Conservation (phyloP, 2,113 vertebrate species). For the Cyanocitta stelleri region DNA sequence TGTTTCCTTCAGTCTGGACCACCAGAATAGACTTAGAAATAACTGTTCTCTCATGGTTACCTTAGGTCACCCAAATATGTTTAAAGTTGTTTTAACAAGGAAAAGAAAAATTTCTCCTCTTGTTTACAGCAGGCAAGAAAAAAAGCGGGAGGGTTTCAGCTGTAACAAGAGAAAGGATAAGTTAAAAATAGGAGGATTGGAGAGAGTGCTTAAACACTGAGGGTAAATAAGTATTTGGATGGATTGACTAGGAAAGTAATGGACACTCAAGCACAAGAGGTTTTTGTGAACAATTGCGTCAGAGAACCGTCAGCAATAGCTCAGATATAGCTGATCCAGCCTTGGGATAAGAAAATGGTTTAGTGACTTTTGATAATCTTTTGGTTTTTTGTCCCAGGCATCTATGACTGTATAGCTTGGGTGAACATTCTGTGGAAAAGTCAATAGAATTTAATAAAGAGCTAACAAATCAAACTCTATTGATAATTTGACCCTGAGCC, state of each 20-base stretch:
- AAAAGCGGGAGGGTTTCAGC: fast-evolving
- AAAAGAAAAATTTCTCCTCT: not conserved
- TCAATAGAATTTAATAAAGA: not conserved
- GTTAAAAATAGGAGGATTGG: not conserved
- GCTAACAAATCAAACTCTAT: not conserved
- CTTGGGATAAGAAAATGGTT: not conserved
- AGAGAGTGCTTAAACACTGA: not conserved
- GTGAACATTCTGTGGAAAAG: not conserved
- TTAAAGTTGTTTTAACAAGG: not conserved
- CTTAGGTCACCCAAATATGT: not conserved
- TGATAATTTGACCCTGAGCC: not conserved
- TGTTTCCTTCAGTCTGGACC: not conserved
- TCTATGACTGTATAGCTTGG: not conserved
- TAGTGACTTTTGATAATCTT: not conserved
- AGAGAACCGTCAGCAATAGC: not conserved
- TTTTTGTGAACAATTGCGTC: not conserved
- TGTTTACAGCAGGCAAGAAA: not conserved
- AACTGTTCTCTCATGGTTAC: not conserved
- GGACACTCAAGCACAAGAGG: not conserved
- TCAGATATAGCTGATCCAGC: not conserved
- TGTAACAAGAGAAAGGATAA: not conserved
- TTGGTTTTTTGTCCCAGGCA: not conserved
- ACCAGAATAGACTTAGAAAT: not conserved
- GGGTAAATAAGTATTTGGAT: not conserved
- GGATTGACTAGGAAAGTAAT: not conserved